phyloP scores from a whole-genome alignment of 2,888 invertebrate genomes.

The Ichneumon xanthorius region DNA sequence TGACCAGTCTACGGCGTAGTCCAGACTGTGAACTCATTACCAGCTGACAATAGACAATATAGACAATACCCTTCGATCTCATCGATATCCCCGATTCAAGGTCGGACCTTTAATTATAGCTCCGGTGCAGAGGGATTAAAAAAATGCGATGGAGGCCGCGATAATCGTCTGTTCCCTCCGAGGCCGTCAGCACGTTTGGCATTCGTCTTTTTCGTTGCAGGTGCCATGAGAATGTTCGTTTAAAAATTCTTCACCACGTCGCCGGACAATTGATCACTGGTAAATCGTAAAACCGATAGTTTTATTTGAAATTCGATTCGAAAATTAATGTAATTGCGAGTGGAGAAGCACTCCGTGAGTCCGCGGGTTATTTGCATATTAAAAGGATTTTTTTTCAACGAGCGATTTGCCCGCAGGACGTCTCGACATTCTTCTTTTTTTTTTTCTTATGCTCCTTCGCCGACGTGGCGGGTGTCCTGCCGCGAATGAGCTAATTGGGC shows the following conservation, averaged over 20 bases:
- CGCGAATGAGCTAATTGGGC: conserved; percentile 76
- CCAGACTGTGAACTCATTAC: conserved; percentile 11
- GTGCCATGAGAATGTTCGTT: conserved; percentile 19
- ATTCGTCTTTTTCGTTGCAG: neutral
- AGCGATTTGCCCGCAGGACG: conserved; percentile 56
- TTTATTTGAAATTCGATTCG: conserved; percentile 60
- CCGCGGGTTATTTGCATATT: conserved; percentile 78
- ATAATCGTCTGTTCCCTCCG: conserved; percentile 30
- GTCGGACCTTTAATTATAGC: conserved; percentile 57
- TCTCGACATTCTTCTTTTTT: conserved; percentile 38
- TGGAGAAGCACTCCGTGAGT: conserved; percentile 52
- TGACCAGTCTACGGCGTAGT: conserved; percentile 16
- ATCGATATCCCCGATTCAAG: conserved; percentile 49
- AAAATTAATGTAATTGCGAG: conserved; percentile 63
- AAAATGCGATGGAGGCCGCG: conserved; percentile 5
- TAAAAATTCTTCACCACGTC: conserved; percentile 23
- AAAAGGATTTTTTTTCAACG: conserved; percentile 71
- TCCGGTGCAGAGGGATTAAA: conserved; percentile 31
- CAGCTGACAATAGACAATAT: neutral
- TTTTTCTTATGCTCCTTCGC: conserved; percentile 70
- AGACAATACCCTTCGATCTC: conserved; percentile 24
- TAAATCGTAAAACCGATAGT: conserved; percentile 15
- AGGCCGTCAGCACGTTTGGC: neutral
- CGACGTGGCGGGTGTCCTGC: conserved; percentile 67
- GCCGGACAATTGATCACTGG: conserved; percentile 26